Percentiles rank a stretch among this genome's conserved stretches.
These are phyloP conservation scores for Ceyx erithaca DNA, from an alignment of 2,797 vertebrate species.

Conservation along the genomic window DNA sequence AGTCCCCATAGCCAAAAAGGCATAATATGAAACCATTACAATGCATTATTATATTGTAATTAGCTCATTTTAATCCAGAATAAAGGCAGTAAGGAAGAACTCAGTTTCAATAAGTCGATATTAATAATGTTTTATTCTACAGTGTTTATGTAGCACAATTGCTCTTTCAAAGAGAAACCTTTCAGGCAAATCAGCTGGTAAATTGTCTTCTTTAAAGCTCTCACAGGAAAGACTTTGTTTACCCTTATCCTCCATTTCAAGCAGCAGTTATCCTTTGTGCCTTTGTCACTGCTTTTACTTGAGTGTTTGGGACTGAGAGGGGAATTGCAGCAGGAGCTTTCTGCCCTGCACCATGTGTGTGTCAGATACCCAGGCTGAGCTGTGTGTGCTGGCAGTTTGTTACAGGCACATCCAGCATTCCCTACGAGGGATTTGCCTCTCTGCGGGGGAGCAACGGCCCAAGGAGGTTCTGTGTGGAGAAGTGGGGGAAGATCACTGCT, in stretches of 20 bases:
- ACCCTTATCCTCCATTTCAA: background rate
- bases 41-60: background rate
- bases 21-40: background rate
- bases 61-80: background rate
- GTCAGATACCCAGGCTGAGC: background rate
- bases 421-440: conserved; percentile 96
- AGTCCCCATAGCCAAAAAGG: background rate
- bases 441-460: conserved; percentile 96
- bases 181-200: background rate
- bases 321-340: too few species aligned
- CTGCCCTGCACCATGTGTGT: background rate
- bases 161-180: background rate
- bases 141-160: background rate
- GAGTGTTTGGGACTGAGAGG: background rate
- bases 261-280: background rate
- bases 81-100: background rate
- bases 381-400: conserved; percentile 86
- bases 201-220: background rate
- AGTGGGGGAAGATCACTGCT: conserved; percentile 96
- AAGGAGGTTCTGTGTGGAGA: conserved; percentile 95
- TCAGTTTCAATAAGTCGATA: background rate
- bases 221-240: background rate
- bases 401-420: conserved; percentile 96
- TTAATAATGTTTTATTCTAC: background rate
- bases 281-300: background rate